Conservation (phyloP, 2,888 invertebrate species). For the Limnephilus marmoratus region DNA sequence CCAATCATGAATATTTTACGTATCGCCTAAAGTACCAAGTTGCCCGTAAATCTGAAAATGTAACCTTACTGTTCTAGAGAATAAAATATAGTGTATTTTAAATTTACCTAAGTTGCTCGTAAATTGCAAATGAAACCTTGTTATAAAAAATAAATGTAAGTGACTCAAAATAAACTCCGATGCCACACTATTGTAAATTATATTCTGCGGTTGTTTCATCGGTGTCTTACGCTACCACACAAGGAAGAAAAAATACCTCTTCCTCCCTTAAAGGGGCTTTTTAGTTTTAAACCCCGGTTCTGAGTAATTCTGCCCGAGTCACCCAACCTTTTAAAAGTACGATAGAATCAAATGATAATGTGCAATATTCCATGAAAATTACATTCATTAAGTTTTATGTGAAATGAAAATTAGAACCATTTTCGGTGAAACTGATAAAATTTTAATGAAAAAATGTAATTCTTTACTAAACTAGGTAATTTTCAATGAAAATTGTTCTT, state of each 20-base stretch:
- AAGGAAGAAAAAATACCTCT: background rate
- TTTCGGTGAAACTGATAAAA: background rate
- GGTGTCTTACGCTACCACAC: background rate
- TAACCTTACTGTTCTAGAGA: too few relatives aligned
- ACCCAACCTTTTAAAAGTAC: background rate
- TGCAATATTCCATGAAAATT: background rate
- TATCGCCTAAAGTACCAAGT: too few relatives aligned
- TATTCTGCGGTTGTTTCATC: background rate
- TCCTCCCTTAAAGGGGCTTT: background rate
- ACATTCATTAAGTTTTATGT: background rate
- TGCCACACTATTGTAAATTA: too few relatives aligned
- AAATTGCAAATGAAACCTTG: too few relatives aligned
- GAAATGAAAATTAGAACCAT: background rate
- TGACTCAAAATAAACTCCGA: too few relatives aligned
- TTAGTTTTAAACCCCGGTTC: background rate
- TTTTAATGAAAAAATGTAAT: background rate
- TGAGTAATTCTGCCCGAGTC: background rate
- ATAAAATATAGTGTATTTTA: too few relatives aligned
- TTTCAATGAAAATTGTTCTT: background rate
- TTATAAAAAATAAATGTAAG: too few relatives aligned
- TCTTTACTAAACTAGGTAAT: background rate
- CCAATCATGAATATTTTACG: too few relatives aligned
- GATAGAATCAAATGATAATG: background rate
- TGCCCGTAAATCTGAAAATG: too few relatives aligned
- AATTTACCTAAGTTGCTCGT: too few relatives aligned